Percentiles rank a stretch among this genome's conserved stretches.
These are phyloP conservation scores for Lysiphlebus fabarum DNA, from an alignment of 1,140 invertebrate species.

Conservation along the genomic window DNA sequence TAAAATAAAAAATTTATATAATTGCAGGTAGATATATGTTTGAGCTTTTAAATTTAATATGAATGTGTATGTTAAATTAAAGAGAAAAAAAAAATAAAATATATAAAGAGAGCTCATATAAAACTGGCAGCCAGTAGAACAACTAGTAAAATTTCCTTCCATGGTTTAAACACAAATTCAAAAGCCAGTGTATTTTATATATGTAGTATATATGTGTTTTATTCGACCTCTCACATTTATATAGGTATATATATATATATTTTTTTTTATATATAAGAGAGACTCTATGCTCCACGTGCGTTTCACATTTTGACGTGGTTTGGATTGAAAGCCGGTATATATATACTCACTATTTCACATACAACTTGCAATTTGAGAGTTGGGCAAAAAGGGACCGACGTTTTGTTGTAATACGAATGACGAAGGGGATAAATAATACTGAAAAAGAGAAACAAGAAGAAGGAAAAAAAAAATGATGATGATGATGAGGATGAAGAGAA, in stretches of 20 bases:
- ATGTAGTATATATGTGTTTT: too few species aligned
- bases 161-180: not conserved
- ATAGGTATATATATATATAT: too few species aligned
- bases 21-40: too few species aligned
- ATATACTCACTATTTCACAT: too few species aligned
- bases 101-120: slow-evolving; percentile 1
- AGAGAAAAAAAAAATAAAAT: not conserved
- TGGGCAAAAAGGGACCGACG: slow-evolving; percentile 15
- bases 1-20: not conserved
- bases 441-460: not conserved
- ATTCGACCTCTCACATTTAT: too few species aligned
- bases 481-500: not conserved
- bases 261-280: too few species aligned
- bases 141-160: not conserved
- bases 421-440: slow-evolving; percentile 6
- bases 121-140: not conserved
- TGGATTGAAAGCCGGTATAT: not conserved
- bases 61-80: not conserved
- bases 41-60: too few species aligned
- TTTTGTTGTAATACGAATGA: slow-evolving; percentile 17
- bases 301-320: slow-evolving; percentile 8
- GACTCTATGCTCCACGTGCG: slow-evolving; percentile 12
- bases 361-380: not conserved
- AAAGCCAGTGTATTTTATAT: too few species aligned
- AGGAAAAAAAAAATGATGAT: slow-evolving; percentile 3